A percentile compares a stretch with the other conserved stretches of the same genome.
Conservation (phyloP, 2,888 invertebrate genomes). For the Timema cristinae region DNA sequence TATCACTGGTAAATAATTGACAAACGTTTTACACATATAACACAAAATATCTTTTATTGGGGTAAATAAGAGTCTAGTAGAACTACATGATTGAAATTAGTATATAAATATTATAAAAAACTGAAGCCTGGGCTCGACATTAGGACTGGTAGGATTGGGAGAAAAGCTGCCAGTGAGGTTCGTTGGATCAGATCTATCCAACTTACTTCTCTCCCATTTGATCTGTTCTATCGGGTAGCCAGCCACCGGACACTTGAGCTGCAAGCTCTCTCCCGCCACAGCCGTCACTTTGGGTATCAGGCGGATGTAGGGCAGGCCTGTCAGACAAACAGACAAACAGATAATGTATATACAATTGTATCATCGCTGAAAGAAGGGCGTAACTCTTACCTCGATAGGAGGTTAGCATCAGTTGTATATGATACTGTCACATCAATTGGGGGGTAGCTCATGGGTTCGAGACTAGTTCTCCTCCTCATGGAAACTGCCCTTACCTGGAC, state of each 20-base stretch:
- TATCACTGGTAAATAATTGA: no score
- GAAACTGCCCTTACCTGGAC: no score
- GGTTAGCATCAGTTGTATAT: no score
- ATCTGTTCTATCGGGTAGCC: conserved; percentile 78
- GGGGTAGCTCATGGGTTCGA: no score
- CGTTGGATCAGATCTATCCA: not conserved
- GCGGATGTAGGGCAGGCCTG: conserved; percentile 74
- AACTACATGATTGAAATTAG: not conserved
- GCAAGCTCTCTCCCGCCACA: conserved; percentile 70
- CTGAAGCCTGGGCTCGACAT: not conserved
- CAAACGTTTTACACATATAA: not conserved
- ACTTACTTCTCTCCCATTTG: conserved; percentile 67
- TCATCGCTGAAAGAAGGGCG: no score
- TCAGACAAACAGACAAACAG: conserved; percentile 28
- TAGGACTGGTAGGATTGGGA: not conserved
- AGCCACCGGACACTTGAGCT: conserved; percentile 74
- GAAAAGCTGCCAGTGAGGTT: not conserved
- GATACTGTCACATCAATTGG: no score
- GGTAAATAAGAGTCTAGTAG: not conserved
- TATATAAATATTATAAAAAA: not conserved
- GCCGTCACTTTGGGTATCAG: conserved; percentile 77
- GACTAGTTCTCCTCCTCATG: no score
- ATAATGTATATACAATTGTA: no score
- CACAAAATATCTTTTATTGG: not conserved
- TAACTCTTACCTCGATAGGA: no score